Conservation (phyloP, 1,140 invertebrate genomes). For the Brachionus rubens region DNA sequence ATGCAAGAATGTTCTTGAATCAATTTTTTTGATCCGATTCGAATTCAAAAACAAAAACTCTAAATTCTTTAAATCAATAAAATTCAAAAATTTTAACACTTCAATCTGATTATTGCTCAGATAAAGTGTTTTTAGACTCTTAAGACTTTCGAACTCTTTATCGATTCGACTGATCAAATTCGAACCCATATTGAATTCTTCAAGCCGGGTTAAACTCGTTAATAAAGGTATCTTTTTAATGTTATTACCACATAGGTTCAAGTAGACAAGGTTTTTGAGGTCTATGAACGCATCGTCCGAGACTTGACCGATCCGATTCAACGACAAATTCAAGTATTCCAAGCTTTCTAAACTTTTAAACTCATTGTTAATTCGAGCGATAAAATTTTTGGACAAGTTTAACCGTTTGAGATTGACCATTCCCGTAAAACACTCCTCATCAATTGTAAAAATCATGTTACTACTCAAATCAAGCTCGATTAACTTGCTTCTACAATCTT, state of each 20-base stretch:
- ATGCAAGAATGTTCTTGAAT: background rate
- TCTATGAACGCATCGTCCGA: background rate
- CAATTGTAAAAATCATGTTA: background rate
- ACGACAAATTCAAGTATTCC: constrained; percentile 2
- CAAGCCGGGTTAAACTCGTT: background rate
- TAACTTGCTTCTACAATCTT: background rate
- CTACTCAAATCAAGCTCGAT: constrained; percentile 4
- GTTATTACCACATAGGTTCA: background rate
- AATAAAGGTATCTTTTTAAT: background rate
- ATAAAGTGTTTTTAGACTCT: background rate
- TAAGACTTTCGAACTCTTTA: background rate
- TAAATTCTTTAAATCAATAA: background rate
- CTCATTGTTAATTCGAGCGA: background rate
- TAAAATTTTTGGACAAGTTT: background rate
- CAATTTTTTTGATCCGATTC: background rate
- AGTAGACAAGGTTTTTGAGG: background rate
- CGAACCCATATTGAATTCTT: background rate
- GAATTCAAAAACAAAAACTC: constrained; percentile 30
- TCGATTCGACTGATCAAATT: background rate
- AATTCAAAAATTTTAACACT: background rate
- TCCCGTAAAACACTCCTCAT: background rate
- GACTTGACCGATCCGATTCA: background rate
- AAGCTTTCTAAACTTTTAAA: background rate
- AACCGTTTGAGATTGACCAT: background rate
- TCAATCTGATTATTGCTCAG: background rate